A percentile compares a stretch with the other conserved stretches of the same genome.
phyloP scores from a whole-genome alignment of 2,888 invertebrate genomes.

The Dicyrtomina minuta region DNA sequence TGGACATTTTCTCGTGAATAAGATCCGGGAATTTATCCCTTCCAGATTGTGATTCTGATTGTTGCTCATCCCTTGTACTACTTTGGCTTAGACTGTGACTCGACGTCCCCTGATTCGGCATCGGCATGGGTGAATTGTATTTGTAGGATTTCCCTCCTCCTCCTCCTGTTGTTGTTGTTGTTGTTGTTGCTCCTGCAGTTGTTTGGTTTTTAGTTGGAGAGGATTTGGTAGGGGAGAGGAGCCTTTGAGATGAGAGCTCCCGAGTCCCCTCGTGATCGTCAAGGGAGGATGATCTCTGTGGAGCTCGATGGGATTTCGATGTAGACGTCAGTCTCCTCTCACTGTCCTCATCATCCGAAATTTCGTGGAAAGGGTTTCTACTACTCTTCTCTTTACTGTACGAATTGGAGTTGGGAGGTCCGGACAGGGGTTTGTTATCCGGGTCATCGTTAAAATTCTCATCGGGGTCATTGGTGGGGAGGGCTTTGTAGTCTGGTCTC shows the following conservation, averaged over 20 bases:
- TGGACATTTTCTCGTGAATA: constrained; percentile 47
- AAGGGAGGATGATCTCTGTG: too few relatives aligned
- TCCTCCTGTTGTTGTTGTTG: constrained; percentile 2
- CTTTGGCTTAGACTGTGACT: background rate
- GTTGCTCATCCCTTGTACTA: background rate
- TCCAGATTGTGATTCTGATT: background rate
- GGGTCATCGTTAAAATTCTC: constrained; percentile 31
- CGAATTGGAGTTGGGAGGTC: too few relatives aligned
- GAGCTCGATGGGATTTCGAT: background rate
- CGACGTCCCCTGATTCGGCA: background rate
- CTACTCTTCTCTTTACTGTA: too few relatives aligned
- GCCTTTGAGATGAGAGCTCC: too few relatives aligned
- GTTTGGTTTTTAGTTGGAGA: background rate
- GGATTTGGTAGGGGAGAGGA: background rate
- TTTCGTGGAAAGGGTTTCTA: background rate
- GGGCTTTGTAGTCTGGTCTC: constrained; percentile 43
- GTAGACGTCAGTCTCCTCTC: too few relatives aligned
- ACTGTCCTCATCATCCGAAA: too few relatives aligned
- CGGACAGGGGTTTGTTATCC: background rate
- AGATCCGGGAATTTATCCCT: constrained; percentile 45
- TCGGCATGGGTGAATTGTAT: too few relatives aligned
- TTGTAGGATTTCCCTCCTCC: background rate
- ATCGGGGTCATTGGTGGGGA: constrained; percentile 49
- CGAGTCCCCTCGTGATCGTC: too few relatives aligned
- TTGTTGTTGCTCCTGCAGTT: background rate